Evolutionary conservation across 2,888 invertebrate genomes (phyloP), one percentile per base, ranked within the genome.

Genomic region (Pyrrhosoma nymphula): DNA sequence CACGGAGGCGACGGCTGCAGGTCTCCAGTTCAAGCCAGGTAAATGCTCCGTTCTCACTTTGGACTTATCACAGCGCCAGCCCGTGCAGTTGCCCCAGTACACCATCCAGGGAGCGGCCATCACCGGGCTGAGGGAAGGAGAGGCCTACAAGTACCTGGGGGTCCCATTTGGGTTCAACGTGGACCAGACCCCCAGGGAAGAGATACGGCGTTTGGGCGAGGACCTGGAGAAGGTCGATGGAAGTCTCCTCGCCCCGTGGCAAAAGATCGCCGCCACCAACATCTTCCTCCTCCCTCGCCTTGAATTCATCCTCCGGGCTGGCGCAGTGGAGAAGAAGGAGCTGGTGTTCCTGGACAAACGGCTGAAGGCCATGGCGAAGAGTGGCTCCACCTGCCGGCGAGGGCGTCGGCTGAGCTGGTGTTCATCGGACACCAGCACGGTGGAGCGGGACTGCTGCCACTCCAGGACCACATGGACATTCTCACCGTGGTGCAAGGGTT

Each of bases 311-410:
- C n/a, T n/a, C n/a, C n/a, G 47, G 47, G 47, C 47, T 47, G 47
- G 47, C 47, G 47, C 47, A 4, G 47, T 47, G 47, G 8, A n/a
- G n/a, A n/a, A n/a, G n/a, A n/a, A 47, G 47, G 47, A 47, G 91
- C 95, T 96, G 26, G 95, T 96, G 96, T 96, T 89, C 89, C 96
- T 2, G 95, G 96, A 96, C 95, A 95, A 95, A 10, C 35, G 63
- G 0, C 88, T 96, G 39, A 96, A 96, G 95, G 95, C 88, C 55
- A 18, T 95, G 6, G 95, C 95, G 0, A 96, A 96, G 23, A 35
- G 0, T 96, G 96, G 96, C 95, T 96, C 89, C 95, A 96, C 95
- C 96, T 96, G 14, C 96, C 96, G 0, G 96, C 96, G 93, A 88
- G 96, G 4, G 96, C 96, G 16, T 96, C 96, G 82, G 95, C 96